Evolutionary conservation across 2,888 invertebrate genomes (phyloP), one percentile per base, ranked within the genome.

Genomic region (Abscondita cerata): DNA sequence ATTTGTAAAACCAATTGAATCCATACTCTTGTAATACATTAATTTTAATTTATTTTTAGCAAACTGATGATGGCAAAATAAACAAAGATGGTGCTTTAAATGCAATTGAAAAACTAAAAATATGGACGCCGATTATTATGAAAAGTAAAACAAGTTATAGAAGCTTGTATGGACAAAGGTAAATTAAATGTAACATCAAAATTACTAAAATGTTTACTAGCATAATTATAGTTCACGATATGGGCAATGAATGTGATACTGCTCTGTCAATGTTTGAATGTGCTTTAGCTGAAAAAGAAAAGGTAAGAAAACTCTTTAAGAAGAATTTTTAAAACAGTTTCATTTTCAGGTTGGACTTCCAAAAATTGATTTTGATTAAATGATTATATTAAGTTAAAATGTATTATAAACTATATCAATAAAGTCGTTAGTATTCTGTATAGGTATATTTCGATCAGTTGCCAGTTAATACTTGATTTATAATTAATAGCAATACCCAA

Each of bases 1-100:
- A 59, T 79, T 82, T 78, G 85, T 84, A 75, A n/a, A 16, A n/a
- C 18, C 12, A 16, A 18, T n/a, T n/a, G n/a, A n/a, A n/a, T n/a
- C n/a, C n/a, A n/a, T n/a, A n/a, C n/a, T n/a, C n/a, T n/a, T 47
- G 4, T 6, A 16, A 11, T 46, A 46, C 2, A 46, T 16, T 46
- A 5, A 16, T 46, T 15, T 38, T 5, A 12, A 5, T 2, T 12
- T 4, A 9, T 38, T 54, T 61, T 3, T 38, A 70, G 70, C 67
- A 65, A 70, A 63, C 67, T 41, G 59, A 53, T 12, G 58, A 61
- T 16, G 70, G 70, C 11, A 62, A 67, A 38, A 33, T 67, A 3
- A 55, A 62, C 41, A 66, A 55, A 52, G 55, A 36, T 0, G 64
- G 62, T 3, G 52, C 62, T 8, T 11, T 41, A 0, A 52, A 36